Percentiles rank a stretch among this genome's conserved stretches.
Evolutionary conservation across 1,140 invertebrate species (phyloP).

Genomic region (Tetramorium simillimum): DNA sequence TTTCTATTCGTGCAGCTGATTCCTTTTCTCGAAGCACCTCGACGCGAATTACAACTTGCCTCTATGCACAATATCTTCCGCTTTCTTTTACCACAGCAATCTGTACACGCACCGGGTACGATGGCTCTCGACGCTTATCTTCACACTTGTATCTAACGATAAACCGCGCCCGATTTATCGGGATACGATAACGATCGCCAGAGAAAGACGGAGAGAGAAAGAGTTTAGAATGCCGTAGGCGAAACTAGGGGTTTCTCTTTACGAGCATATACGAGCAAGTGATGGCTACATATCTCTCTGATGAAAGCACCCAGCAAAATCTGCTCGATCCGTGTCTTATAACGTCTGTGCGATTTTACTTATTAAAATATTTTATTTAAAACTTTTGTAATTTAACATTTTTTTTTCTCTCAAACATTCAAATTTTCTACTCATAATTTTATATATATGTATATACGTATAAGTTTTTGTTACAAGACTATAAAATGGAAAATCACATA

Average conservation of each 20-base stretch:
- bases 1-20: not conserved
- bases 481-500: not conserved
- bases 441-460: no score
- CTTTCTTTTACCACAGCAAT: slow-evolving; percentile 57
- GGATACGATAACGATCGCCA: slow-evolving; percentile 71
- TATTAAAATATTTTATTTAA: slow-evolving; percentile 15
- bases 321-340: not conserved
- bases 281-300: slow-evolving; percentile 36
- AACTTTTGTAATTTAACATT: not conserved
- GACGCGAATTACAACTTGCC: slow-evolving; percentile 33
- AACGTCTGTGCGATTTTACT: not conserved
- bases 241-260: slow-evolving; percentile 65
- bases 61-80: slow-evolving; percentile 61
- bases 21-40: not conserved
- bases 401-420: not conserved
- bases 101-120: slow-evolving; percentile 7
- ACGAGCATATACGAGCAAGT: slow-evolving; percentile 20
- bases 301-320: slow-evolving; percentile 53
- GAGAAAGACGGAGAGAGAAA: slow-evolving; percentile 36
- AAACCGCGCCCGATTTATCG: slow-evolving; percentile 74
- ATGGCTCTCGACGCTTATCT: slow-evolving; percentile 46
- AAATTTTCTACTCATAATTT: not conserved
- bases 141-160: slow-evolving; percentile 71
- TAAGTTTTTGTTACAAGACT: not conserved
- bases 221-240: slow-evolving; percentile 70